Evolutionary conservation across 2,888 invertebrate genomes (phyloP), one percentile per base, ranked within the genome.

Genomic region (Sisyra terminalis): DNA sequence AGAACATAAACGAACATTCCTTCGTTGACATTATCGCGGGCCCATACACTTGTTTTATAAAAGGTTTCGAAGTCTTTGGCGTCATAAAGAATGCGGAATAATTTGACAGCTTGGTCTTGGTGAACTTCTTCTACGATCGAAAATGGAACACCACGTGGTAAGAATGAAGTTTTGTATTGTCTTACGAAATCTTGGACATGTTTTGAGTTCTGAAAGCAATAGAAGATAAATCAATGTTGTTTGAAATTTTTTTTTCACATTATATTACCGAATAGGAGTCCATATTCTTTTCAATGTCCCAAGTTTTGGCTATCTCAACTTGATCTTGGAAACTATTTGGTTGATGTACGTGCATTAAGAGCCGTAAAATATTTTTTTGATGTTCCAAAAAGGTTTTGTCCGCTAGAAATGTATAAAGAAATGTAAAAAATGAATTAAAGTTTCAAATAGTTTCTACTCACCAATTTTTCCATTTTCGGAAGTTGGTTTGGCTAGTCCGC

Each of bases 51-150:
- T 8, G 77, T 75, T 50, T 72, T 70, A 57, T 71, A 69, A 64
- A 85, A 80, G 30, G 77, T 76, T 16, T 73, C 68, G 57, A 71
- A 82, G 56, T 79, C 75, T 57, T 78, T 78, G 49, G 82, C 78
- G 44, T 75, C 73, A 61, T 70, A 71, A 49, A 85, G 66, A 43
- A 78, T 63, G 54, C 78, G 71, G 61, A 77, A 78, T 15, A 84
- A 59, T 5, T 73, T 70, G 3, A 69, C 55, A 8, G 73, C 75
- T 55, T 84, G 75, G 51, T 71, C 67, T 40, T 69, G 63, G 45
- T 82, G 76, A 31, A 66, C 60, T 42, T 69, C 65, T 55, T 76
- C 65, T 54, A 69, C 70, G 54, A 70, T 65, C 13, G 76, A 73
- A 66, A 75, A 80, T 10, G 73, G 63, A 47, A 74, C 66, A 34